Evolutionary conservation across 1,140 invertebrate genomes (phyloP).

Genomic region (Drosophila micromelanica): DNA sequence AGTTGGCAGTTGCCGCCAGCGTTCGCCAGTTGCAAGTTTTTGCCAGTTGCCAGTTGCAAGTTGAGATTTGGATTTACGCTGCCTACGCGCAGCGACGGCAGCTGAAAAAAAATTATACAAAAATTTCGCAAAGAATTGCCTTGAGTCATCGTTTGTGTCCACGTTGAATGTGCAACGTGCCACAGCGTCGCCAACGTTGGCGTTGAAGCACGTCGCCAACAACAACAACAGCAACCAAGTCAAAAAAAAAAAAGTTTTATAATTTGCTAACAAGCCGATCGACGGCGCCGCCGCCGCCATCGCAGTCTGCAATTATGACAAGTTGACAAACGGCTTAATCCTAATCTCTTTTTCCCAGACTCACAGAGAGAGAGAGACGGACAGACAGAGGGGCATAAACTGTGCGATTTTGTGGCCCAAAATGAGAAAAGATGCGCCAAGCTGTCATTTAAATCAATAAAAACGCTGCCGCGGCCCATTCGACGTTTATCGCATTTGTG

Average conservation of each 20-base stretch:
- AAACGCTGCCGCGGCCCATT: conserved; percentile 42
- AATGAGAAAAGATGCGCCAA: background rate
- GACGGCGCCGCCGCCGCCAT: conserved; percentile 58
- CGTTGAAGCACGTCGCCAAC: conserved; percentile 30
- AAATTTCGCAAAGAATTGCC: conserved; percentile 74
- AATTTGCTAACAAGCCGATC: conserved; percentile 72
- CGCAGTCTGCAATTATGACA: conserved; percentile 73
- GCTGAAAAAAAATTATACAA: conserved; percentile 61
- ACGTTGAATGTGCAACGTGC: conserved; percentile 50
- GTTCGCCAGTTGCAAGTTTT: conserved; percentile 8
- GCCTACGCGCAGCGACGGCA: conserved; percentile 62
- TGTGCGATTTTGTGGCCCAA: conserved; percentile 44
- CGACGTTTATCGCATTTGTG: conserved; percentile 72
- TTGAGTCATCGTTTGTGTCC: conserved; percentile 76
- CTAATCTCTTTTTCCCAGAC: conserved; percentile 66
- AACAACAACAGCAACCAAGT: background rate
- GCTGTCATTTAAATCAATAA: conserved; percentile 80
- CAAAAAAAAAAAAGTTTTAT: conserved; percentile 53
- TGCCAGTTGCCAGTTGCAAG: conserved; percentile 32
- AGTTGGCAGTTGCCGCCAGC: conserved; percentile 53
- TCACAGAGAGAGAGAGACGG: background rate
- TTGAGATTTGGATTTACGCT: conserved; percentile 46
- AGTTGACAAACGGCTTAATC: conserved; percentile 83
- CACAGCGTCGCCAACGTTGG: conserved; percentile 38
- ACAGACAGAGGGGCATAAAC: conserved; percentile 25